A percentile compares a stretch with the other conserved stretches of the same genome.
These are phyloP conservation scores for Penaeus japonicus DNA, from an alignment of 1,140 invertebrate genomes.

Conservation along the genomic window DNA sequence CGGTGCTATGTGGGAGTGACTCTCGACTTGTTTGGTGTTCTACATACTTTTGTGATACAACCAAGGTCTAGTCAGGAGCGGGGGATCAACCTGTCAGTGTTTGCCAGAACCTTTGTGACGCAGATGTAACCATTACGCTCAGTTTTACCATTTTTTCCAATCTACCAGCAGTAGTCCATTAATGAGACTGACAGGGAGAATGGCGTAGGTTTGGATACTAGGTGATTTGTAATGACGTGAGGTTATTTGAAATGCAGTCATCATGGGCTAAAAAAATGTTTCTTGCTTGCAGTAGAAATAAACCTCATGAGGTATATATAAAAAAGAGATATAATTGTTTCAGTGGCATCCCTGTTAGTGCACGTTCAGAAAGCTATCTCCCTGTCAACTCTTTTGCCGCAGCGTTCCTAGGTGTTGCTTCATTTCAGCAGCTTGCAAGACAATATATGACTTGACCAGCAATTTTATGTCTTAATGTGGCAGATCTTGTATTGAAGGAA, in stretches of 20 bases:
- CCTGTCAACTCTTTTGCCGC: conserved; percentile 44
- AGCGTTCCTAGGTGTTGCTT: conserved; percentile 56
- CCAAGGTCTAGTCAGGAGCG: conserved; percentile 53
- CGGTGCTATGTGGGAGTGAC: conserved; percentile 54
- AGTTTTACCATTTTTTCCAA: conserved; percentile 44
- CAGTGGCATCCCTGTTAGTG: conserved; percentile 14
- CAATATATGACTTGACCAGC: conserved; percentile 47
- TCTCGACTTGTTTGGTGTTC: conserved; percentile 57
- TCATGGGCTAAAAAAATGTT: not conserved
- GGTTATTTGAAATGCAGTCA: not conserved
- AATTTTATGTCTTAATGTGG: conserved; percentile 33
- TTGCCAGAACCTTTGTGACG: conserved; percentile 47
- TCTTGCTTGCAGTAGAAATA: not conserved
- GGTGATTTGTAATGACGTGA: not conserved
- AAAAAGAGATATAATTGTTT: no score
- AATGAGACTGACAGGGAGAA: conserved; percentile 44
- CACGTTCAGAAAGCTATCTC: conserved; percentile 44
- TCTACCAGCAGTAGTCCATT: conserved; percentile 42
- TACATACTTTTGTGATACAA: conserved; percentile 51
- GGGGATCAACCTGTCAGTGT: conserved; percentile 50
- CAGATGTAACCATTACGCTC: conserved; percentile 54
- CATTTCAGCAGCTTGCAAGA: conserved; percentile 51
- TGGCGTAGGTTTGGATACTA: not conserved
- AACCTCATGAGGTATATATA: no score
- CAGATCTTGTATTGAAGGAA: no score